Percentiles rank a stretch among this genome's conserved stretches.
Evolutionary conservation across 92 coral and sea anemone genomes (phyloP).

Genomic region (Galaxea fascicularis): DNA sequence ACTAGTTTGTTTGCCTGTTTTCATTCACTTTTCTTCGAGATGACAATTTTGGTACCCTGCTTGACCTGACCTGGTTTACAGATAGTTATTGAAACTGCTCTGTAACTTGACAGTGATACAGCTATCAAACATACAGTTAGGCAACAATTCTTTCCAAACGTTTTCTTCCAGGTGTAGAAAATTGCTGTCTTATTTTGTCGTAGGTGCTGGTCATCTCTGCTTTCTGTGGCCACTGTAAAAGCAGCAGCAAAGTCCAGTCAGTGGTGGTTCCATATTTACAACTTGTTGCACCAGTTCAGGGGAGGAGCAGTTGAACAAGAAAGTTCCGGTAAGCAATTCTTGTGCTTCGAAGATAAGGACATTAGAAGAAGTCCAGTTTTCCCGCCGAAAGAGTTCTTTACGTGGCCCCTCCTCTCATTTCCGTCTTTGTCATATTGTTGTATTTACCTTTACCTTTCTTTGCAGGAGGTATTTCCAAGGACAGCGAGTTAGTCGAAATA

Average conservation of each 20-base stretch:
- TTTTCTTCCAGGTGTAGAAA: no score
- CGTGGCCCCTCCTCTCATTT: not conserved
- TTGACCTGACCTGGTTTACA: no score
- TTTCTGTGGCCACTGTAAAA: slow-evolving; percentile 83
- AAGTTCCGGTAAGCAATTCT: not conserved
- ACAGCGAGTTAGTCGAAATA: slow-evolving; percentile 64
- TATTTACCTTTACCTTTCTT: not conserved
- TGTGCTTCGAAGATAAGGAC: no score
- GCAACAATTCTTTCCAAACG: no score
- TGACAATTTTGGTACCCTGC: no score
- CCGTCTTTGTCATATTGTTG: not conserved
- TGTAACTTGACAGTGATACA: no score
- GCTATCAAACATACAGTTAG: no score
- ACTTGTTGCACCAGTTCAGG: slow-evolving; percentile 72
- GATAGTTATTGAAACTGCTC: no score
- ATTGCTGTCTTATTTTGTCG: not conserved
- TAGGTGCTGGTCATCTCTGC: slow-evolving; percentile 93
- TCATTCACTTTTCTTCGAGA: not conserved
- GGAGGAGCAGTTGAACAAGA: not conserved
- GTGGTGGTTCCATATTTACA: slow-evolving; percentile 94
- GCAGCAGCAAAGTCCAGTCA: slow-evolving; percentile 80
- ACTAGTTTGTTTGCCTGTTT: not conserved
- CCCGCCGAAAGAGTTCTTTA: not conserved
- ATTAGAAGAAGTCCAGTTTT: no score
- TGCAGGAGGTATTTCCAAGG: slow-evolving; percentile 12